Percentiles rank a stretch among this genome's conserved stretches.
These are phyloP conservation scores for Nephrocerus scutellatus DNA, from an alignment of 2,888 invertebrate genomes.

Conservation along the genomic window DNA sequence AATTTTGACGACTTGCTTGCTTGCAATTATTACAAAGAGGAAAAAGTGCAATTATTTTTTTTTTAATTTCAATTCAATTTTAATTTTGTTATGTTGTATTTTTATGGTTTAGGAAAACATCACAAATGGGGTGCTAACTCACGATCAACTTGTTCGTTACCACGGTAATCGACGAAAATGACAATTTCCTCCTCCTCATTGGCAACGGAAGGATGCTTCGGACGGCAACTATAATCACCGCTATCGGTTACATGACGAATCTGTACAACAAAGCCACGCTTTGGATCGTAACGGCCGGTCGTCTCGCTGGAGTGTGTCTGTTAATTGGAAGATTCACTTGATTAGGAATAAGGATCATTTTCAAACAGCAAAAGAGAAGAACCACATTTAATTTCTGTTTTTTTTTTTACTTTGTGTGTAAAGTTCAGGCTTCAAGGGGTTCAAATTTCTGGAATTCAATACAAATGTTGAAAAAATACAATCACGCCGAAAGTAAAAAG, in stretches of 20 bases:
- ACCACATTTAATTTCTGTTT: too few species aligned
- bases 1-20: constrained; percentile 20
- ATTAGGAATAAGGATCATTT: too few species aligned
- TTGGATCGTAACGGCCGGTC: constrained; percentile 39
- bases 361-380: too few species aligned
- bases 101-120: constrained; percentile 38
- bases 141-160: constrained; percentile 45
- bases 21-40: constrained; percentile 22
- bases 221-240: constrained; percentile 39
- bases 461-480: too few species aligned
- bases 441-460: too few species aligned
- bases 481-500: too few species aligned
- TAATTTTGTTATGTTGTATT: constrained; percentile 22
- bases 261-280: constrained; percentile 41
- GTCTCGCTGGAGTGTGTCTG: constrained; percentile 38
- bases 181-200: constrained; percentile 35
- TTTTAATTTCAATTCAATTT: too few species aligned
- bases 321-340: too few species aligned
- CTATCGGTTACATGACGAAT: constrained; percentile 38
- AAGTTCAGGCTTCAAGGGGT: too few species aligned
- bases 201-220: constrained; percentile 32
- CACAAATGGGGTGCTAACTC: constrained; percentile 43
- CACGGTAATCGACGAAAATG: constrained; percentile 34
- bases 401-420: too few species aligned
- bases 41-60: constrained; percentile 23